Evolutionary conservation across 2,113 vertebrate genomes (phyloP), one percentile per base, ranked within the genome.

Genomic region (Diphyllodes magnificus): DNA sequence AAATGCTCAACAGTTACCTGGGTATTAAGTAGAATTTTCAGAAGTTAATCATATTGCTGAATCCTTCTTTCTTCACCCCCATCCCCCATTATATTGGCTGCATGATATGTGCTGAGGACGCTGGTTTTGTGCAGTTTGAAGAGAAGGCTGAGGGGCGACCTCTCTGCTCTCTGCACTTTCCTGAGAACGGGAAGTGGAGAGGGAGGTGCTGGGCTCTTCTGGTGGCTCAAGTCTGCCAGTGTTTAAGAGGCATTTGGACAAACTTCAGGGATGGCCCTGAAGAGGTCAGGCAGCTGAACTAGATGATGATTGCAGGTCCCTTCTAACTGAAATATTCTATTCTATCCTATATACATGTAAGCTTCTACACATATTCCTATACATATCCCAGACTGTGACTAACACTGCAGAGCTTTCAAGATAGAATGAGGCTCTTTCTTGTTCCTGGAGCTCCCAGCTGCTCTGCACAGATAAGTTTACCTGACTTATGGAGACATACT

Each of bases 61-160:
- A 56, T 35, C 11, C 60, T 75, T 31, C 3, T 2, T 16, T 5
- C 9, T 14, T 17, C 47, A 23, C 47, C 6, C 13, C 20, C 15
- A 8, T 2, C 6, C 7, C 0, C 2, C 8, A 2, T 47, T 51
- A 11, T 33, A 17, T 14, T 64, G 13, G 8, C 35, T 77, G 6
- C 20, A 56, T 16, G 6, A 2, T 5, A 14, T 3, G 19, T 21
- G 22, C 47, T 76, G 33, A 50, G 44, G 28, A 21, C 9, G 2
- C 16, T 12, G 33, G 6, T 7, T 54, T 68, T n/a, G 22, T 40
- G 57, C 33, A 49, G 28, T 37, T 33, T 66, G 73, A 30, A 49
- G 44, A 44, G 23, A 13, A 87, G 24, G 10, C 33, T 49, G 73
- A 65, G 31, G 14, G 10, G 19, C 0, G 3, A 47, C 7, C 15